Percentiles rank a stretch among this genome's conserved stretches.
Evolutionary conservation across 2,113 vertebrate species (phyloP).

Genomic region (Anhinga anhinga): DNA sequence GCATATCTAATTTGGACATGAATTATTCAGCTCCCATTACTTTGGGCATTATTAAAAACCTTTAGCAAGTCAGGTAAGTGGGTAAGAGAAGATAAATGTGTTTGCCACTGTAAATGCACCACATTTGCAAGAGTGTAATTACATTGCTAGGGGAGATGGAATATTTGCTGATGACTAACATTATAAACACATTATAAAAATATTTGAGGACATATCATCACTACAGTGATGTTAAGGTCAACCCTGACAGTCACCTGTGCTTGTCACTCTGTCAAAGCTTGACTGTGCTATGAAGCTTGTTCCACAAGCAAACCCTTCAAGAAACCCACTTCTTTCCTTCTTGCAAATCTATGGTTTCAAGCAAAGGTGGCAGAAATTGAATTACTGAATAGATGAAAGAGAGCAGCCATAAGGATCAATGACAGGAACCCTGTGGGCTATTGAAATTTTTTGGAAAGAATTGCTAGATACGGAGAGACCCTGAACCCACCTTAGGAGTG

Average conservation of each 20-base stretch:
- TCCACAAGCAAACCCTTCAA: background rate
- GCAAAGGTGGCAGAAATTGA: background rate
- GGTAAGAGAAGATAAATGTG: slow-evolving; percentile 34
- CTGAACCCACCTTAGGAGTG: background rate
- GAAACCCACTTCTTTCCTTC: background rate
- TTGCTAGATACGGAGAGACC: background rate
- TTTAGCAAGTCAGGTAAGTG: slow-evolving; percentile 18
- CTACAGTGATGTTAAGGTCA: background rate
- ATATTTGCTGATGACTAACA: background rate
- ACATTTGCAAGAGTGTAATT: background rate
- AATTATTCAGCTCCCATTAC: slow-evolving; percentile 52
- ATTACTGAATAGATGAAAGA: background rate
- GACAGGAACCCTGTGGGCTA: background rate
- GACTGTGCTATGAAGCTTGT: background rate
- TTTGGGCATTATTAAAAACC: slow-evolving; percentile 25
- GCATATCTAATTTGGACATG: slow-evolving; percentile 44
- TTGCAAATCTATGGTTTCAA: background rate
- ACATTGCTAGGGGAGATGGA: background rate
- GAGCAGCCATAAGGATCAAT: background rate
- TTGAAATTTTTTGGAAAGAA: background rate
- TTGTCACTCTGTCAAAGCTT: background rate
- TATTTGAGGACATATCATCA: background rate
- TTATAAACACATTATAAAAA: slow-evolving; percentile 16
- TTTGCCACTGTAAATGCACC: background rate
- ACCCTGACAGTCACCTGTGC: background rate